Conservation (phyloP, 2,888 invertebrate genomes). For the Luperina nickerlii region DNA sequence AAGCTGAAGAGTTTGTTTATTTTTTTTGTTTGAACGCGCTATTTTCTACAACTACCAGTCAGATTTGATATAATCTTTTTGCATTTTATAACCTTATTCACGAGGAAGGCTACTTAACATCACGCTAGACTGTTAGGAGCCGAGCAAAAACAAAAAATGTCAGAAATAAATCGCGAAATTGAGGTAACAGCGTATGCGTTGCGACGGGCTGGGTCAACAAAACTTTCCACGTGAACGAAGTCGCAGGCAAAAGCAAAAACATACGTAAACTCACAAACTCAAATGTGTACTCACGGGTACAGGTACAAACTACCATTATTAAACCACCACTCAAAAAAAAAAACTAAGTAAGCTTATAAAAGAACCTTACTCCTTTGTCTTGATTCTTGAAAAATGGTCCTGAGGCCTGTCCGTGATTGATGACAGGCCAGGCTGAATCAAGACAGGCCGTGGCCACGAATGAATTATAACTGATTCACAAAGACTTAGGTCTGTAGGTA, state of each 20-base stretch:
- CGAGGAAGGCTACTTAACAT: too few species aligned
- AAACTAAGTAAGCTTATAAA: conserved; percentile 38
- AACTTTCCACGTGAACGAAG: too few species aligned
- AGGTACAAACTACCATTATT: not conserved
- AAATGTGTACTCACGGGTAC: not conserved
- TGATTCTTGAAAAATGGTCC: conserved; percentile 59
- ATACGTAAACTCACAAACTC: not conserved
- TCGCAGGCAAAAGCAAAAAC: not conserved
- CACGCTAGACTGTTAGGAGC: too few species aligned
- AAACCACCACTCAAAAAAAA: conserved; percentile 44
- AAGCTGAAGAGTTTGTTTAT: too few species aligned
- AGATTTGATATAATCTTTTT: too few species aligned
- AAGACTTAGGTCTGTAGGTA: conserved; percentile 2
- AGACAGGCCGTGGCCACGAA: conserved; percentile 39
- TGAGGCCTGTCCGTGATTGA: conserved; percentile 61
- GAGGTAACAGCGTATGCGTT: too few species aligned
- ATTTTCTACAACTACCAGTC: too few species aligned
- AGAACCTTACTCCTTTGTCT: conserved; percentile 26
- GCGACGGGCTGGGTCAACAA: too few species aligned
- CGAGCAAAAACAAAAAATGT: too few species aligned
- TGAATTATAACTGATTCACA: conserved; percentile 58
- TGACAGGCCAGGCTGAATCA: conserved; percentile 28
- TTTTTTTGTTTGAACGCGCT: too few species aligned
- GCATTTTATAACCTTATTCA: too few species aligned
- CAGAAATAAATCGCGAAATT: too few species aligned